phyloP scores from a whole-genome alignment of 2,888 invertebrate species.

The Drosophila putrida region DNA sequence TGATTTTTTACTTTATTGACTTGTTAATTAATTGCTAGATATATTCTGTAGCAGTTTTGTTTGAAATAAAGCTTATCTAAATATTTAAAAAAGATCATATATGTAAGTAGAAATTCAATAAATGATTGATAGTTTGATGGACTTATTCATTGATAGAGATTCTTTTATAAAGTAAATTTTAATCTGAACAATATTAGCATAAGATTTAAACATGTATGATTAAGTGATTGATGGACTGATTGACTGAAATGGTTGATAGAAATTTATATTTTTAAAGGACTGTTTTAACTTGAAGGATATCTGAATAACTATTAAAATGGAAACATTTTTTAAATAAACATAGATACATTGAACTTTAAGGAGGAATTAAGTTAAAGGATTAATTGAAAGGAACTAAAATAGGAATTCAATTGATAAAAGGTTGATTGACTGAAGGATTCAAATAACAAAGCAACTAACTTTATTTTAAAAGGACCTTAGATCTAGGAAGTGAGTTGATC shows the following conservation, averaged over 20 bases:
- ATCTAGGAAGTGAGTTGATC: conserved; percentile 6
- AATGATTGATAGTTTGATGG: conserved; percentile 3
- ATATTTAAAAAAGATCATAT: neutral
- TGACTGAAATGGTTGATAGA: neutral
- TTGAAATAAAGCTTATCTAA: neutral
- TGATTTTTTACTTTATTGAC: too few relatives aligned
- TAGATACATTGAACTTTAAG: neutral
- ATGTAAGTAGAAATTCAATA: neutral
- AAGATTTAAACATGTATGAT: neutral
- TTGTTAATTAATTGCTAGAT: neutral
- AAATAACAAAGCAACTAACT: conserved; percentile 10
- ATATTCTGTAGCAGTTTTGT: too few relatives aligned
- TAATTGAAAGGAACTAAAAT: neutral
- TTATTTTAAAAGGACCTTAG: conserved; percentile 25
- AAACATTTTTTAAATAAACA: neutral
- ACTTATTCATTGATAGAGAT: conserved; percentile 16
- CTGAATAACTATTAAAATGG: neutral
- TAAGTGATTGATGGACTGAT: neutral
- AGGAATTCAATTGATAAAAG: neutral
- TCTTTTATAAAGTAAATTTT: neutral
- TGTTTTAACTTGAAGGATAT: neutral
- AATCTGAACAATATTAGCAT: neutral
- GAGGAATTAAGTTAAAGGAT: neutral
- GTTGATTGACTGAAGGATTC: neutral
- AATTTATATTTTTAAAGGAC: neutral